Percentiles rank a stretch among this genome's conserved stretches.
Conservation (phyloP, 1,140 invertebrate species). For the Scaptomyza graminum region DNA sequence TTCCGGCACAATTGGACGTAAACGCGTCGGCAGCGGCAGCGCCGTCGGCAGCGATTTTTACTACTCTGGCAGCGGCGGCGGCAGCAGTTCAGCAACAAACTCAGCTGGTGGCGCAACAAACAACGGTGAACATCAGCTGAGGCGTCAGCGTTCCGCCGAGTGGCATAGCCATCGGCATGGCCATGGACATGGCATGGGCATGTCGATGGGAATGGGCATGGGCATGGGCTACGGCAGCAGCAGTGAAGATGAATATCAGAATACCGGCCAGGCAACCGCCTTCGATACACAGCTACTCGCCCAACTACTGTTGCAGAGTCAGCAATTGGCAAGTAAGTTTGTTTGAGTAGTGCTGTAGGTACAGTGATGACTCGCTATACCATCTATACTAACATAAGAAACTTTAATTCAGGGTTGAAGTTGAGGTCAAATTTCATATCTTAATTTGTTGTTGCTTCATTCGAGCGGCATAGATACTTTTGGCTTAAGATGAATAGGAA, state of each 20-base stretch:
- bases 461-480: neutral
- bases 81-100: conserved; percentile 10
- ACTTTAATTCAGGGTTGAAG: too few relatives aligned
- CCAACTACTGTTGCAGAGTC: conserved; percentile 85
- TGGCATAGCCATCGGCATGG: conserved; percentile 86
- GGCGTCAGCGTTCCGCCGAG: conserved; percentile 86
- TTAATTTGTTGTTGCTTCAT: neutral
- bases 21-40: conserved; percentile 78
- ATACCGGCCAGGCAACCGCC: conserved; percentile 83
- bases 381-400: too few relatives aligned
- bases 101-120: neutral
- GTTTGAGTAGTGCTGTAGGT: neutral
- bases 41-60: conserved; percentile 77
- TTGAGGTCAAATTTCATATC: too few relatives aligned
- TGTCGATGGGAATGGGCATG: neutral
- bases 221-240: conserved; percentile 84
- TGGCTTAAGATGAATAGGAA: neutral
- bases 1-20: conserved; percentile 83
- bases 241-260: conserved; percentile 86
- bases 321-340: conserved; percentile 85
- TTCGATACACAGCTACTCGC: conserved; percentile 84
- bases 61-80: conserved; percentile 41
- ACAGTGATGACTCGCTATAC: neutral
- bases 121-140: conserved; percentile 78
- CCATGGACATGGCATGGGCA: conserved; percentile 61